phyloP scores from a whole-genome alignment of 2,797 vertebrate genomes.

The Orientallactaga sibirica region DNA sequence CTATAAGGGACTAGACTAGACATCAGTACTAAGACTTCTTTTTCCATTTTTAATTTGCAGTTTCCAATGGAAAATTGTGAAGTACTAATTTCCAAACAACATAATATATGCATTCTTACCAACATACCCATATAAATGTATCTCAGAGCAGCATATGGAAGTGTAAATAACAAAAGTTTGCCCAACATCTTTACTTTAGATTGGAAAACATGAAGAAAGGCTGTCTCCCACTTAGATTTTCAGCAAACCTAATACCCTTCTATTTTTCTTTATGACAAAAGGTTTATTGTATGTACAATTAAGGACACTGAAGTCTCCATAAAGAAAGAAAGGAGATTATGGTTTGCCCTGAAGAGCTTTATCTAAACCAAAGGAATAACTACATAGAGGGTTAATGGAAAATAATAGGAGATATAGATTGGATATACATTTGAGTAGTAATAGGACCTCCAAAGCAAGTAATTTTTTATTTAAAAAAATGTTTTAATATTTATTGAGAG shows the following conservation, averaged over 20 bases:
- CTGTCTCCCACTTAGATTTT: background rate
- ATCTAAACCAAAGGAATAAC: no score
- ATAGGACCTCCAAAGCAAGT: no score
- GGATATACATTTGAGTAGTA: no score
- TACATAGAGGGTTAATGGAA: no score
- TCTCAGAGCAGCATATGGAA: background rate
- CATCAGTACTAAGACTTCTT: background rate
- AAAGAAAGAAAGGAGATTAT: background rate
- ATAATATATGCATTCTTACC: background rate
- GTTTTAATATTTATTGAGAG: no score
- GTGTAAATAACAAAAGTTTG: background rate
- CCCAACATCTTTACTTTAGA: background rate
- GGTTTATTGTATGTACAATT: background rate
- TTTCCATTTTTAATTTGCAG: background rate
- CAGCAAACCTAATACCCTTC: background rate
- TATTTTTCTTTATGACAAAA: background rate
- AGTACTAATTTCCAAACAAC: background rate
- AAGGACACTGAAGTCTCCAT: background rate
- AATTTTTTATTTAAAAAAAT: no score
- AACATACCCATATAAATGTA: background rate
- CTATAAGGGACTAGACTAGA: background rate
- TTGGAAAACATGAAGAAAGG: background rate
- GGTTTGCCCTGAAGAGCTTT: no score
- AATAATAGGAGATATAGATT: no score
- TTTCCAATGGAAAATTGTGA: constrained; percentile 22